Percentiles rank a stretch among this genome's conserved stretches.
These are phyloP conservation scores for Dendrocincla tyrannina DNA, from an alignment of 2,797 vertebrate species.

Conservation along the genomic window DNA sequence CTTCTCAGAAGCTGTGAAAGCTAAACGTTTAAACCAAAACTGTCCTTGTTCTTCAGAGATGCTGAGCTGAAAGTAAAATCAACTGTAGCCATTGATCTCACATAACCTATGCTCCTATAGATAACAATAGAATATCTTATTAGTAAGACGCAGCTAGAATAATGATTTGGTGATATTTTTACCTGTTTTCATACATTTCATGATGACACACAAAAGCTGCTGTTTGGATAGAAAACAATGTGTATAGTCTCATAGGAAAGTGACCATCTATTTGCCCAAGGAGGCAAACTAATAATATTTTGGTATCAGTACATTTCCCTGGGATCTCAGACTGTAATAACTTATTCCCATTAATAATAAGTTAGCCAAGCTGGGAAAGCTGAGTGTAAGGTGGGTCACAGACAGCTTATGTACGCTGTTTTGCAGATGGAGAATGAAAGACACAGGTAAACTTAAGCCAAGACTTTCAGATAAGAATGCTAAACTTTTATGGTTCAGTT, in stretches of 20 bases:
- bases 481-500: not conserved
- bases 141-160: not conserved
- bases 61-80: not conserved
- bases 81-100: not conserved
- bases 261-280: not conserved
- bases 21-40: not conserved
- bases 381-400: not conserved
- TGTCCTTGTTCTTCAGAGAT: not conserved
- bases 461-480: not conserved
- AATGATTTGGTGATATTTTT: not conserved
- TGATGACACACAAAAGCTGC: not conserved
- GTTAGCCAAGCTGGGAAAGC: not conserved
- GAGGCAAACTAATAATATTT: not conserved
- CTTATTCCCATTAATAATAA: not conserved
- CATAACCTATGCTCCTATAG: not conserved
- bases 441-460: not conserved
- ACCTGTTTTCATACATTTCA: not conserved
- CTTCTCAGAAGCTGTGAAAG: not conserved
- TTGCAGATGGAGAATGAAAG: not conserved
- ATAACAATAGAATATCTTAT: not conserved
- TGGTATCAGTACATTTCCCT: not conserved
- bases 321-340: not conserved
- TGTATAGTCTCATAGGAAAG: not conserved
- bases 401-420: not conserved
- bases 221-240: not conserved